Conservation (phyloP, 2,797 vertebrate genomes). For the Intellagama lesueurii region DNA sequence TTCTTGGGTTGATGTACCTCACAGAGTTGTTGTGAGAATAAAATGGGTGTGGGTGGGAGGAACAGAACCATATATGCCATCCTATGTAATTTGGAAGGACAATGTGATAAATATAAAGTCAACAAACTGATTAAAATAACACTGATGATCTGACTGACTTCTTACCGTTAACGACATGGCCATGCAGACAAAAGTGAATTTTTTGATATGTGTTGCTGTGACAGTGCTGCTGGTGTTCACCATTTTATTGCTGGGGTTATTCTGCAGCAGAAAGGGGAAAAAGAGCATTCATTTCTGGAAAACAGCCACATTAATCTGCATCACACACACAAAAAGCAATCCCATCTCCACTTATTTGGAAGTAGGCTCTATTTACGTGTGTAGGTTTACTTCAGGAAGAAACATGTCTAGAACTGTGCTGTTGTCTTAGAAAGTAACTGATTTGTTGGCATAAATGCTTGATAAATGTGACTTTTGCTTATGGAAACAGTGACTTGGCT, state of each 20-base stretch:
- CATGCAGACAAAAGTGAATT: conserved; percentile 95
- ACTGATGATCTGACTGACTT: conserved; percentile 26
- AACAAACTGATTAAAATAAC: neutral
- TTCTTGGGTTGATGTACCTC: no score
- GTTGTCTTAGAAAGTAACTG: neutral
- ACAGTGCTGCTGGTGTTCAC: conserved; percentile 81
- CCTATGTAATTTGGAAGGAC: neutral
- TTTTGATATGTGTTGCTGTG: conserved; percentile 94
- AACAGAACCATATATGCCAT: neutral
- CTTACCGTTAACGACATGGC: conserved; percentile 95
- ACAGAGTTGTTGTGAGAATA: neutral
- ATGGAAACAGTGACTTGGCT: conserved; percentile 10
- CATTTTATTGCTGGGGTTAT: conserved; percentile 94
- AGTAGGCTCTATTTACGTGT: neutral
- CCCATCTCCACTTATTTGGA: neutral
- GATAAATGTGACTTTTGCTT: neutral
- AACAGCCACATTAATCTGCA: neutral
- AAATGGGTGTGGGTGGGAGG: neutral
- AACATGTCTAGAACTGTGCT: neutral
- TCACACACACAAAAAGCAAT: neutral
- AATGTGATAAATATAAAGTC: neutral
- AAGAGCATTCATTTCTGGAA: conserved; percentile 49
- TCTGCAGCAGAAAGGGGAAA: conserved; percentile 79
- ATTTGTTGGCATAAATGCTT: neutral
- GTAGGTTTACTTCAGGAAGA: neutral